Percentiles rank a stretch among this genome's conserved stretches.
Evolutionary conservation across 2,797 vertebrate species (phyloP).

Genomic region (Mastacembelus armatus): DNA sequence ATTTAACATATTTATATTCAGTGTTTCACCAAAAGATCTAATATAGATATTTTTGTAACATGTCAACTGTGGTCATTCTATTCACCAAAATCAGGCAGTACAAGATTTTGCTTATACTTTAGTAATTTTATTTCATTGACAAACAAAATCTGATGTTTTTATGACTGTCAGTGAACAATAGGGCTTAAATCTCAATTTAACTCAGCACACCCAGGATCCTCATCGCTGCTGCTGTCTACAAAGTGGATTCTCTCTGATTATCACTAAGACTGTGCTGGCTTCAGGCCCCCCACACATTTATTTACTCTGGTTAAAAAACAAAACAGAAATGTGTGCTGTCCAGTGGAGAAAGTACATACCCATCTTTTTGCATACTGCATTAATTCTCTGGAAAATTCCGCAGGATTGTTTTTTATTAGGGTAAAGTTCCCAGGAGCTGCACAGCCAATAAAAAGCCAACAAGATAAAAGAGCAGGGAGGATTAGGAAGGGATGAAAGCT

Average conservation of each 20-base stretch:
- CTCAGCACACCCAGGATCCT: not conserved
- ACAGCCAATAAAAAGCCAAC: conserved; percentile 87
- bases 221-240: conserved; percentile 21
- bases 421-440: conserved; percentile 87
- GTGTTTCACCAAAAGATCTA: not conserved
- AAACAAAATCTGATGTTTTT: too few relatives aligned
- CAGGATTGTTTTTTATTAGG: conserved; percentile 87
- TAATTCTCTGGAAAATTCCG: conserved; percentile 86
- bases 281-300: conserved; percentile 38
- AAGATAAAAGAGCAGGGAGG: conserved; percentile 87
- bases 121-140: too few relatives aligned
- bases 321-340: conserved; percentile 59
- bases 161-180: not conserved
- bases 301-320: conserved; percentile 56
- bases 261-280: conserved; percentile 15
- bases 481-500: conserved; percentile 86
- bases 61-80: not conserved
- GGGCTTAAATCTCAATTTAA: not conserved
- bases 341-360: conserved; percentile 61
- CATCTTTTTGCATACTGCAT: conserved; percentile 81
- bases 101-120: not conserved
- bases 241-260: conserved; percentile 36
- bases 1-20: not conserved
- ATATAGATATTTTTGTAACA: not conserved
- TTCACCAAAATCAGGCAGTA: not conserved